Evolutionary conservation across 2,888 invertebrate genomes (phyloP), one percentile per base, ranked within the genome.

Genomic region (Daptonema setosum): DNA sequence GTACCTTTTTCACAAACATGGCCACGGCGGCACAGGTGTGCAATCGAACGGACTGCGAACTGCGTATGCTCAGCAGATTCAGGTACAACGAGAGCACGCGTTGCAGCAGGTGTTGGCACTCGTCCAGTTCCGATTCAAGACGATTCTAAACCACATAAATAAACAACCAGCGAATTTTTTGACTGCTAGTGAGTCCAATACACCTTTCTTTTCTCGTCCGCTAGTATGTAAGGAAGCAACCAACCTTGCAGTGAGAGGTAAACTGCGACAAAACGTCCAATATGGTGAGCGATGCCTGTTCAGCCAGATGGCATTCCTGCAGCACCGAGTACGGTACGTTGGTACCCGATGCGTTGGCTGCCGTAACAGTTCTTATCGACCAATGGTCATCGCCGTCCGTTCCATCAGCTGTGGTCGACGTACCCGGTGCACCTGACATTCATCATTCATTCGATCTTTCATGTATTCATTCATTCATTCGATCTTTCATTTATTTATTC

Each of bases 21-120:
- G 91, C 78, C 54, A 93, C 74, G 0, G 87, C 83, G 1, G 88
- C 88, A 71, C 93, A 90, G 25, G 88, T 81, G 68, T 93, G 91
- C 65, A 83, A 82, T 63, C 87, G 82, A 52, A 93, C 75, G 2
- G 79, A 80, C 71, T 93, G 91, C 52, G 90, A 88, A 70, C 91
- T 91, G 1, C 87, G 85, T 48, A 83, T 78, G 73, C 85, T 83
- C 55, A 91, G 76, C 64, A 88, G 81, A n/a, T 81, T 80, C 55
- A 91, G 72, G 70, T 87, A 87, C 43, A 91, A 81, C 60, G 82
- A 81, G 53, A 88, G 84, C 26, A 90, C 78, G 63, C 83, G 81
- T 43, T 81, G 81, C 74, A 88, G 83, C 26, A 85, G 78, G 8
- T 58, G 45, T 1, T 80, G 78, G 63, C 85, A 83, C 62, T 83